These are phyloP conservation scores for Myotis findleyi DNA, from an alignment of 2,797 vertebrate species.

Conservation along the genomic window DNA sequence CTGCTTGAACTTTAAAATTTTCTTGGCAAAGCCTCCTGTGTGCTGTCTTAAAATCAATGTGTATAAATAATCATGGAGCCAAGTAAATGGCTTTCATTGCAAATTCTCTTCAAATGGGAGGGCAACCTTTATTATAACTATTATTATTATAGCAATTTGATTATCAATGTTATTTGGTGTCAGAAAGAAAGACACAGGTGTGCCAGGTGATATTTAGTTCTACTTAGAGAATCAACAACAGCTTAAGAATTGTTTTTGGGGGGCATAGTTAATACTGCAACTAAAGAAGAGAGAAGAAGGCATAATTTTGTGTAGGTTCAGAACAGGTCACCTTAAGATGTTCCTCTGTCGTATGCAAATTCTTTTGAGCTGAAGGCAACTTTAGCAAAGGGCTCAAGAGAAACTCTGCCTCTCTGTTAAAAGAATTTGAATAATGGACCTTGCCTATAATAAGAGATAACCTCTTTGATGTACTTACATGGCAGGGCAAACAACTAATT, in stretches of 20 bases:
- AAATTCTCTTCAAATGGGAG: conserved; percentile 58
- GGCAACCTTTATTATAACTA: not conserved
- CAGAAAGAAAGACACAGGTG: conserved; percentile 61
- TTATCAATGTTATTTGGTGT: conserved; percentile 53
- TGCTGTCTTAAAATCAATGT: conserved; percentile 46
- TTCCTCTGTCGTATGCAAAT: not conserved
- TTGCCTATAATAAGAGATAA: not conserved
- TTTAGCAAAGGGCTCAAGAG: not conserved
- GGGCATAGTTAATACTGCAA: conserved; percentile 36
- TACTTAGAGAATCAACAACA: conserved; percentile 44
- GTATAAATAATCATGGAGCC: conserved; percentile 42
- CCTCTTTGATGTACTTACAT: too few species aligned
- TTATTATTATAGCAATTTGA: conserved; percentile 51
- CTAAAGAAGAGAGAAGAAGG: conserved; percentile 19
- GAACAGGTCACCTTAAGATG: not conserved
- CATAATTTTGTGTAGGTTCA: not conserved
- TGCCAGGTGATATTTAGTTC: conserved; percentile 52
- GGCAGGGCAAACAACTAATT: not conserved
- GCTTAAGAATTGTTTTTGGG: not conserved
- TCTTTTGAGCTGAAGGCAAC: not conserved
- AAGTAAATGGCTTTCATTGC: conserved; percentile 27
- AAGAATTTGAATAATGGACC: not conserved
- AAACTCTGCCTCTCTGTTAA: not conserved
- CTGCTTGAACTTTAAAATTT: conserved; percentile 76
- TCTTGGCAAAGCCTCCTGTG: conserved; percentile 61